These are phyloP conservation scores for Tachina fera DNA, from an alignment of 2,888 invertebrate species.

Conservation along the genomic window DNA sequence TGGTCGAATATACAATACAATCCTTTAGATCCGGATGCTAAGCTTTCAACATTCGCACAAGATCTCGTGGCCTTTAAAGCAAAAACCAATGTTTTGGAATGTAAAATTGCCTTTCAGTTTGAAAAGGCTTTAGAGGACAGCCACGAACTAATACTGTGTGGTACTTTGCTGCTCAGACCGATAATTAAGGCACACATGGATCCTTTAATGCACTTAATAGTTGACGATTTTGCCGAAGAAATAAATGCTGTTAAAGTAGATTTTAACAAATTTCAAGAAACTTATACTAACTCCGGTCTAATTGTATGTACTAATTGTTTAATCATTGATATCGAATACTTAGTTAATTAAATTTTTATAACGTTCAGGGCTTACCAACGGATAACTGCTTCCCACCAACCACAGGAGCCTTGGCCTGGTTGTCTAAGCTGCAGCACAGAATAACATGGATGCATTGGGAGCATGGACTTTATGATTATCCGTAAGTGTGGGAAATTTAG, in stretches of 20 bases:
- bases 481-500: slow-evolving; percentile 82
- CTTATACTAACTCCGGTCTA: slow-evolving; percentile 73
- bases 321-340: not conserved
- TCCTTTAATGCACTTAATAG: slow-evolving; percentile 86
- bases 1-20: slow-evolving; percentile 87
- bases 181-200: slow-evolving; percentile 89
- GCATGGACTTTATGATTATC: slow-evolving; percentile 87
- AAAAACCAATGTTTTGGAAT: slow-evolving; percentile 88
- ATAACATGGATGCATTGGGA: slow-evolving; percentile 86
- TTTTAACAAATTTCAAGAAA: slow-evolving; percentile 85
- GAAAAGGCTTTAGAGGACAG: slow-evolving; percentile 92
- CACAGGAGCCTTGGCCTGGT: slow-evolving; percentile 89
- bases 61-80: slow-evolving; percentile 87
- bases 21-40: slow-evolving; percentile 89
- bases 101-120: slow-evolving; percentile 90
- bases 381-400: slow-evolving; percentile 90
- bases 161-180: slow-evolving; percentile 89
- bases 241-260: slow-evolving; percentile 87
- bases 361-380: slow-evolving; percentile 83
- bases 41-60: slow-evolving; percentile 86
- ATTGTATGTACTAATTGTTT: slow-evolving; percentile 66
- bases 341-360: not conserved
- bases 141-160: slow-evolving; percentile 88
- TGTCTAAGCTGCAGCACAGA: slow-evolving; percentile 86
- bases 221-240: slow-evolving; percentile 87